phyloP scores from a whole-genome alignment of 2,113 vertebrate genomes.

The Poecilia latipinna region DNA sequence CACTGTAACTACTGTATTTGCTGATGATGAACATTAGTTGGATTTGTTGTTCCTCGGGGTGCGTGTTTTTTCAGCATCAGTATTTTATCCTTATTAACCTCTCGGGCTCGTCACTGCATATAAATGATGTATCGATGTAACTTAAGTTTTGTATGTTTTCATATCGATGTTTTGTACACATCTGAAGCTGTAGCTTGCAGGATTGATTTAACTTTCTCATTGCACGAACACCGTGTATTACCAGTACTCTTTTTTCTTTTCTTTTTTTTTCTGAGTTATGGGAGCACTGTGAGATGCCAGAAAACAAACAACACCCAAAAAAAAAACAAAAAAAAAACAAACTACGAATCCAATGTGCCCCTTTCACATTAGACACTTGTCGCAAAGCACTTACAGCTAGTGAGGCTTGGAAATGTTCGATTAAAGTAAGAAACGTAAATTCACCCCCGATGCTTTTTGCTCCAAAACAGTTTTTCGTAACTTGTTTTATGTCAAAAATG shows the following conservation, averaged over 20 bases:
- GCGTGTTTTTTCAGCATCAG: slow-evolving; percentile 89
- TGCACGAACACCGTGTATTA: slow-evolving; percentile 78
- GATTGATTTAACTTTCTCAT: slow-evolving; percentile 92
- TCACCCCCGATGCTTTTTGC: slow-evolving; percentile 49
- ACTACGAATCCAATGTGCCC: slow-evolving; percentile 68
- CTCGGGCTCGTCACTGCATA: slow-evolving; percentile 97
- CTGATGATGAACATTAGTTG: slow-evolving; percentile 96
- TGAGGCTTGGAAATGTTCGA: slow-evolving; percentile 89
- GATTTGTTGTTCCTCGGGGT: slow-evolving; percentile 91
- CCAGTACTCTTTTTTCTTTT: slow-evolving; percentile 68
- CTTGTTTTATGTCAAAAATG: slow-evolving; percentile 36
- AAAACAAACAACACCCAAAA: not conserved
- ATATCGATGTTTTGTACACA: slow-evolving; percentile 92
- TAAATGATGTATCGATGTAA: slow-evolving; percentile 95
- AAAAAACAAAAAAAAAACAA: not conserved
- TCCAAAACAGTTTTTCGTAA: slow-evolving; percentile 43
- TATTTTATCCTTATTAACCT: slow-evolving; percentile 98
- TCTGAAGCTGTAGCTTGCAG: slow-evolving; percentile 95
- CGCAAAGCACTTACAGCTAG: slow-evolving; percentile 77
- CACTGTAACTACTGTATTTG: slow-evolving; percentile 98
- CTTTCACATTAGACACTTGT: slow-evolving; percentile 60
- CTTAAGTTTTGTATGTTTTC: slow-evolving; percentile 94
- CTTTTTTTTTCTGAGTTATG: slow-evolving; percentile 53
- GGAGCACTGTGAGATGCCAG: slow-evolving; percentile 85
- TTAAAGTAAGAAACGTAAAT: slow-evolving; percentile 70